Evolutionary conservation across 1,140 invertebrate genomes (phyloP).

Genomic region (Caenorhabditis tropicalis): DNA sequence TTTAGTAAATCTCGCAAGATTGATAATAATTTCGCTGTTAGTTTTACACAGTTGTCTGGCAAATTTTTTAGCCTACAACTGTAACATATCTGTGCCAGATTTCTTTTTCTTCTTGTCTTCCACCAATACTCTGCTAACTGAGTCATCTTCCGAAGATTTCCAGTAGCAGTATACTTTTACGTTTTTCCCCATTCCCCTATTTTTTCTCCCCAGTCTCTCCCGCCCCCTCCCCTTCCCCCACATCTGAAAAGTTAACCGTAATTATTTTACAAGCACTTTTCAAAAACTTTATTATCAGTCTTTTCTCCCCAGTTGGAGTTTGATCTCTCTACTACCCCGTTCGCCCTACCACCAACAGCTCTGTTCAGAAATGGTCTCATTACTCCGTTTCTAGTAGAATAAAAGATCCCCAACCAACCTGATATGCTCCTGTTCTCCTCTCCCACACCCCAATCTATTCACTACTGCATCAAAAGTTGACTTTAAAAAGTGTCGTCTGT

Average conservation of each 20-base stretch:
- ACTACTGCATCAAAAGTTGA: not conserved
- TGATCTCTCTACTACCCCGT: conserved; percentile 35
- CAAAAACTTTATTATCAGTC: conserved; percentile 21
- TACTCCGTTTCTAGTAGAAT: not conserved
- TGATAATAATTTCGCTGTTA: too few relatives aligned
- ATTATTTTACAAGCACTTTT: not conserved
- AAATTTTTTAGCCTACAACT: too few relatives aligned
- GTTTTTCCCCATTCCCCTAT: not conserved
- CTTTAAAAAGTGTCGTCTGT: too few relatives aligned
- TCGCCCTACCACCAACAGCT: not conserved
- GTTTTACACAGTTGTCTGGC: too few relatives aligned
- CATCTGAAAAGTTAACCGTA: too few relatives aligned
- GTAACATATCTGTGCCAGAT: too few relatives aligned
- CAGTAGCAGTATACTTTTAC: not conserved
- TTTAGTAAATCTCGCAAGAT: too few relatives aligned
- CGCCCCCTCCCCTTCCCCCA: too few relatives aligned
- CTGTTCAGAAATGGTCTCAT: not conserved
- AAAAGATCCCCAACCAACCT: conserved; percentile 15
- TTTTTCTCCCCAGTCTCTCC: not conserved
- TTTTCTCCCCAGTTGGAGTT: not conserved
- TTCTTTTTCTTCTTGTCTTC: too few relatives aligned
- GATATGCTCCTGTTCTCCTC: not conserved
- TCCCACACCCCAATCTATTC: not conserved
- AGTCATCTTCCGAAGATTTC: too few relatives aligned
- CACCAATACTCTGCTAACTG: too few relatives aligned